Evolutionary conservation across 2,797 vertebrate genomes (phyloP).

Genomic region (Cuniculus paca): DNA sequence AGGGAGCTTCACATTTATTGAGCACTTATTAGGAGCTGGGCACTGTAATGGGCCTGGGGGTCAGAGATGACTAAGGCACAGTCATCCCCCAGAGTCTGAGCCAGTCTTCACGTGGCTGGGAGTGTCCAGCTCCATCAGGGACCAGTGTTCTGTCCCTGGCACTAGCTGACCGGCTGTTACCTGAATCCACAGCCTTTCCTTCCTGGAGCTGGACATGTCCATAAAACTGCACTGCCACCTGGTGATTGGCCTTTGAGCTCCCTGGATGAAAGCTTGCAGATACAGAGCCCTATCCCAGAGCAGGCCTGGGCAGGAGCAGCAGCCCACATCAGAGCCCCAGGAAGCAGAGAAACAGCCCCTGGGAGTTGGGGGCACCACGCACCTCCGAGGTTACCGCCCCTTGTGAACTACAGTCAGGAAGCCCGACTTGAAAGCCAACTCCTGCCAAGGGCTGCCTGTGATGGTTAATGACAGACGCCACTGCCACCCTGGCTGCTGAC

Average conservation of each 20-base stretch:
- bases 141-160: neutral
- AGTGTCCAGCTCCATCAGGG: too few species aligned
- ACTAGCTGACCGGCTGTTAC: neutral
- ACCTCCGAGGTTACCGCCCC: neutral
- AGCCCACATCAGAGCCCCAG: neutral
- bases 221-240: conserved; percentile 54
- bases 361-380: neutral
- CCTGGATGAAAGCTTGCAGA: conserved; percentile 36
- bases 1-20: rapidly evolving
- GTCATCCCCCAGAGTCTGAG: neutral
- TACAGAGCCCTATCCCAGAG: rapidly evolving
- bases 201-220: neutral
- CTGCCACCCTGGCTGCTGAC: neutral
- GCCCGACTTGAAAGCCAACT: neutral
- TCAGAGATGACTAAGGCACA: neutral
- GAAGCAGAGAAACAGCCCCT: neutral
- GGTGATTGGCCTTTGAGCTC: neutral
- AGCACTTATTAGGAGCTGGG: conserved; percentile 27
- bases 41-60: neutral
- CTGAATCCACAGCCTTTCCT: neutral
- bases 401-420: neutral
- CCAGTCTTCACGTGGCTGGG: neutral
- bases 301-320: neutral
- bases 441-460: neutral
- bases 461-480: conserved; percentile 60